Evolutionary conservation across 2,888 invertebrate species (phyloP).

Genomic region (Acleris sparsana): DNA sequence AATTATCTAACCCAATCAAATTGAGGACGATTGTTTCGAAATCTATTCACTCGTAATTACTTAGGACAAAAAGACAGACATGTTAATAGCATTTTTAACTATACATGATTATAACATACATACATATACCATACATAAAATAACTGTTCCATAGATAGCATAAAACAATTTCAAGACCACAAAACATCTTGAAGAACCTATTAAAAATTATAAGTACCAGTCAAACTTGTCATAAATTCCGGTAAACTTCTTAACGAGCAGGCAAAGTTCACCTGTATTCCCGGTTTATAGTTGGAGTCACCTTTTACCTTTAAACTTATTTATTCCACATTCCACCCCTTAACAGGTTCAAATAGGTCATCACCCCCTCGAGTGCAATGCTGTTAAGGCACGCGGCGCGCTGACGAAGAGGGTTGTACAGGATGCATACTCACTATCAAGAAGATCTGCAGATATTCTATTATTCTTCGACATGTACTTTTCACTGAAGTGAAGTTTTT

Average conservation of each 20-base stretch:
- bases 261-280: slow-evolving; percentile 6
- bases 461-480: no score
- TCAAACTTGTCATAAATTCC: slow-evolving; percentile 21
- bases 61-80: no score
- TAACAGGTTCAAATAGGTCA: slow-evolving; percentile 31
- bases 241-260: slow-evolving; percentile 20
- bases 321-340: slow-evolving; percentile 17
- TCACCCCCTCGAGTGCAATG: slow-evolving; percentile 25
- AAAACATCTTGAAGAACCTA: slow-evolving; percentile 13
- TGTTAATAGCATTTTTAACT: no score
- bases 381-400: slow-evolving; percentile 11
- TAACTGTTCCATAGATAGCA: no score
- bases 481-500: no score
- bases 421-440: slow-evolving; percentile 4
- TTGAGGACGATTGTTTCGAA: no score
- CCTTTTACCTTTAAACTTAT: slow-evolving; percentile 19
- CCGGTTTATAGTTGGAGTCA: slow-evolving; percentile 18
- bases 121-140: no score
- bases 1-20: no score
- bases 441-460: no score
- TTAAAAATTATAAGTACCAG: slow-evolving; percentile 17
- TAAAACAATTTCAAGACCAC: not conserved
- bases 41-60: no score
- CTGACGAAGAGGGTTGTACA: slow-evolving; percentile 1
- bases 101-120: no score